Evolutionary conservation across 2,797 vertebrate species (phyloP), one percentile per base, ranked within the genome.

Genomic region (Sebastes minor): DNA sequence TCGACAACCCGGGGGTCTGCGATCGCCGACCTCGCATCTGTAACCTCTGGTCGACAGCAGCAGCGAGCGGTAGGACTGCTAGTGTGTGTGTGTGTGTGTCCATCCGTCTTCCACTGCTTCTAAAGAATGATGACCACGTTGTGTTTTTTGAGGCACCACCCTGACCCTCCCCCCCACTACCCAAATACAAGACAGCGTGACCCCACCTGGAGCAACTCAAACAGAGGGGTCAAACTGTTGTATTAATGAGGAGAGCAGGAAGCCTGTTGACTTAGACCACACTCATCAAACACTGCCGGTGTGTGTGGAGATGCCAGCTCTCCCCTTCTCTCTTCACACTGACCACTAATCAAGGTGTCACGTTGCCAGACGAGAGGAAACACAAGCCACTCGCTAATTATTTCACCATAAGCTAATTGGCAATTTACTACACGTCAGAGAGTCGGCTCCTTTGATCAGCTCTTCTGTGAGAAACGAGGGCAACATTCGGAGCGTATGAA

Each of bases 361-460:
- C 3, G 72, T 73, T 80, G 86, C 77, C 74, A 93, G 91, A 93
- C 89, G 27, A 66, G 67, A 84, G 74, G 75, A 88, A 85, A 92
- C 74, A 61, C 53, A 83, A 80, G 76, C 66, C 30, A 32, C 59
- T 81, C 11, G 62, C 78, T 69, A 52, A 52, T 66, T 62, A 80
- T 59, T 78, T 82, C 61, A 76, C 52, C 76, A 71, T 71, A 60
- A 80, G 75, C 65, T 83, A 74, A 89, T 76, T 66, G 53, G n/a
- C n/a, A 27, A 75, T 80, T 71, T 66, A 53, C 64, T 70, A 25
- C 62, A 84, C 53, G 67, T 65, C 71, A 5, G 42, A 59, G 32
- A 30, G 64, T 57, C 3, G 5, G 14, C n/a, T 33, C 59, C 46
- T 75, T 72, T 62, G 25, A 78, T 73, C 52, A 30, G 33, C 12